These are phyloP conservation scores for Toxotes chatareus DNA, from an alignment of 2,113 vertebrate genomes.

Conservation along the genomic window DNA sequence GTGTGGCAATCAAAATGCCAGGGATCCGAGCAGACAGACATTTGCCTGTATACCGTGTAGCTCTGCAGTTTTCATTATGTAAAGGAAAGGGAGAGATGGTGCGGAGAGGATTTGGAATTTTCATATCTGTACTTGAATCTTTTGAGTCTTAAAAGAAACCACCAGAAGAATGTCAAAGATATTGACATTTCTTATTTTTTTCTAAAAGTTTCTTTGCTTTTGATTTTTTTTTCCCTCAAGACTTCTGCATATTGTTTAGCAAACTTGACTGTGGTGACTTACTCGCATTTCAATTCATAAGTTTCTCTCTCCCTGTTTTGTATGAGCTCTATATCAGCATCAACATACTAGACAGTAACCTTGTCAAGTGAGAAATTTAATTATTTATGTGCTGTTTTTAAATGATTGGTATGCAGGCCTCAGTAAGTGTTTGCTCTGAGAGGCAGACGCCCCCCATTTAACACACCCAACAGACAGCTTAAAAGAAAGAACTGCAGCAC, in stretches of 20 bases:
- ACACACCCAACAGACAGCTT: slow-evolving; percentile 1
- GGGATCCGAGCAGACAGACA: slow-evolving; percentile 15
- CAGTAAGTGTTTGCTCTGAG: not conserved
- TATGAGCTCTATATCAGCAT: slow-evolving; percentile 25
- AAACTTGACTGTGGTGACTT: slow-evolving; percentile 25
- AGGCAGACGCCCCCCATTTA: not conserved
- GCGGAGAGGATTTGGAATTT: slow-evolving; percentile 34
- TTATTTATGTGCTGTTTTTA: slow-evolving; percentile 33
- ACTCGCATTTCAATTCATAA: slow-evolving; percentile 10
- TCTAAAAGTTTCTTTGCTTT: slow-evolving; percentile 34
- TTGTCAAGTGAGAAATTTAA: slow-evolving; percentile 22
- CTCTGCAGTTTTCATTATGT: slow-evolving; percentile 41
- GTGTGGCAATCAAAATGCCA: slow-evolving; percentile 29
- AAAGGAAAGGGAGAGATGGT: slow-evolving; percentile 12
- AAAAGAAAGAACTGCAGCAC: slow-evolving; percentile 10
- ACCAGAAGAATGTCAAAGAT: slow-evolving; percentile 50
- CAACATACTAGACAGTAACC: slow-evolving; percentile 14
- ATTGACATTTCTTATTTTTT: slow-evolving; percentile 43
- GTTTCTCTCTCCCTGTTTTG: slow-evolving; percentile 2
- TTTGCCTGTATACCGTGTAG: not conserved
- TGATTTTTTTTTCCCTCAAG: not conserved
- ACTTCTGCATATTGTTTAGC: slow-evolving; percentile 31
- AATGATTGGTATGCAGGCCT: slow-evolving; percentile 25
- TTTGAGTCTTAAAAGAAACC: slow-evolving; percentile 50
- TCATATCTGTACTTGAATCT: slow-evolving; percentile 31